These are phyloP conservation scores for Salticus scenicus DNA, from an alignment of 2,888 invertebrate genomes.

Conservation along the genomic window DNA sequence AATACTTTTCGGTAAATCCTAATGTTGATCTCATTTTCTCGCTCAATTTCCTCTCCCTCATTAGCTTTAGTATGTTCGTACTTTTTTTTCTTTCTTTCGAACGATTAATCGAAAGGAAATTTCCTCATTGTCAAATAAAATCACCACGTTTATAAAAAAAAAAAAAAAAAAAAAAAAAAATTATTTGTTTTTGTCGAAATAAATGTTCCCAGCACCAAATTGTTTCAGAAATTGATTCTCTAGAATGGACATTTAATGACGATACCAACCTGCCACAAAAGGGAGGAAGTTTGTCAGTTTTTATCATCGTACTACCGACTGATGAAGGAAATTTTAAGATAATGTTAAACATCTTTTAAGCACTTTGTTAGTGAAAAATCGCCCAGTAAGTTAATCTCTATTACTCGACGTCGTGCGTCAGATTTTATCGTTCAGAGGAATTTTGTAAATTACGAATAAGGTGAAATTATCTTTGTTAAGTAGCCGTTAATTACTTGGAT, in stretches of 20 bases:
- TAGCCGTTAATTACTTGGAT: too few species aligned
- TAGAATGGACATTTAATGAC: background rate
- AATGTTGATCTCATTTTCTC: background rate
- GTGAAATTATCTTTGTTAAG: too few species aligned
- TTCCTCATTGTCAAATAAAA: constrained; percentile 6
- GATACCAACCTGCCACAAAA: background rate
- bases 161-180: constrained; percentile 2
- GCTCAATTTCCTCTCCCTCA: background rate
- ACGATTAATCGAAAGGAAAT: background rate
- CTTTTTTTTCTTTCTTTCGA: background rate
- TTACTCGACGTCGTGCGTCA: too few species aligned
- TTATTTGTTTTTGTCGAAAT: background rate
- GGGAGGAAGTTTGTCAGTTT: background rate
- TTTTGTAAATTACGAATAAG: too few species aligned
- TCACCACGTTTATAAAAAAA: background rate
- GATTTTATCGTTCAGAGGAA: too few species aligned
- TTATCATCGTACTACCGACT: background rate
- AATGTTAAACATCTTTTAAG: background rate
- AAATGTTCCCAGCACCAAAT: background rate
- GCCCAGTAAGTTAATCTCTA: too few species aligned
- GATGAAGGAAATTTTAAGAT: background rate
- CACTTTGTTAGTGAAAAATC: background rate
- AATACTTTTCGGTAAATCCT: background rate
- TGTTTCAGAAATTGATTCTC: background rate
- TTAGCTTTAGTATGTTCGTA: too few species aligned